Base-by-base conservation (phyloP, 2,888 invertebrate genomes). In the Conops quadrifasciatus region DNA sequence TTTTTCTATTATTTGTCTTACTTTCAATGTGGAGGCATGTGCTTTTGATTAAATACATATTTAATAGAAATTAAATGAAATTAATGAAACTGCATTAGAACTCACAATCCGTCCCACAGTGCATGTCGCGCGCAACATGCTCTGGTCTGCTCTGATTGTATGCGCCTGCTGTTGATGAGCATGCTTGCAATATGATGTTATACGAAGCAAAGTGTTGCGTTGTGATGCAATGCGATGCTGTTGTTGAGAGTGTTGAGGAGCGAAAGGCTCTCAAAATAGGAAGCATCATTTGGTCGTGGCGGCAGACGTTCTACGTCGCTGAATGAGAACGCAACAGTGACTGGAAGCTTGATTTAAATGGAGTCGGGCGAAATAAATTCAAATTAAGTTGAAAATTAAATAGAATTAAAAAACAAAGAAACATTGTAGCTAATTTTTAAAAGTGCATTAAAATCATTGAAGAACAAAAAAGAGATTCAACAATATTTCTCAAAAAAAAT, bases 281-380 rank as follows among this genome's bases (percentile, higher is more conserved):
- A 67, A 72, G 71, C 71, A 73, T 71, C 64, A 26, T 51, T 65
- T 68, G 72, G 66, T 71, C 72, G 73, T 71, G 43, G 73, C 70
- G 49, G 71, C 73, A 74, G 77, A 76, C 75, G 74, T 71, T 70
- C 72, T 67, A 71, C 51, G 71, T 59, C 70, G 68, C 62, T 74
- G 73, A 53, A 15, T 36, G 53, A 5, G 36, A 51, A 51, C 30
- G 49, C 21, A 30, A 21, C 24, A 65, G 49, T 36, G 36, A 9
- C 9, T 36, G 36, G 36, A 4, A 36, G 36, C 9, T 36, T 36
- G 9, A 36, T 36, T 36, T 36, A 36, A 36, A 36, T 36, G 36
- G 36, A 36, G 36, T 36, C 36, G 36, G n/a, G n/a, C n/a, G 1
- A 58, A 58, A 58, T 26, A 58, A 26, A 58, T 1, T 21, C 58